Evolutionary conservation across 2,888 invertebrate genomes (phyloP).

Genomic region (Hartigia nigra): DNA sequence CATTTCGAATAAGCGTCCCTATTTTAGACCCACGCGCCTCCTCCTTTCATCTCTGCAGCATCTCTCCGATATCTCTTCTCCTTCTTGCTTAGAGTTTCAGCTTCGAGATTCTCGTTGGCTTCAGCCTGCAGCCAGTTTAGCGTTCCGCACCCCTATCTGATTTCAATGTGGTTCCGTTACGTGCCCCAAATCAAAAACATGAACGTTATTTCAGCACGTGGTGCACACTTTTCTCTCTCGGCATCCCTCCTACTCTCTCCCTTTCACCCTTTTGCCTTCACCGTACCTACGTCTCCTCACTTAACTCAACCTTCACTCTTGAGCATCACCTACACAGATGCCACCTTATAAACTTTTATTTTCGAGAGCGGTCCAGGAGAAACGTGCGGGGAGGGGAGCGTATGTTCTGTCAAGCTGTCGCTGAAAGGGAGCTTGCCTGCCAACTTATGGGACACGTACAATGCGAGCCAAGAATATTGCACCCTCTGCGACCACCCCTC

Average conservation of each 20-base stretch:
- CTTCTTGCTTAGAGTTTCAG: not conserved
- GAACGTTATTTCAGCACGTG: conserved; percentile 55
- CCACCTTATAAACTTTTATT: conserved; percentile 61
- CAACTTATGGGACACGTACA: conserved; percentile 64
- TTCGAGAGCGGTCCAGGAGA: conserved; percentile 36
- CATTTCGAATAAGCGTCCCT: conserved; percentile 33
- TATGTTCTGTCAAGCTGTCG: conserved; percentile 65
- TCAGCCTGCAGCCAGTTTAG: conserved; percentile 48
- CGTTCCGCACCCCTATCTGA: conserved; percentile 56
- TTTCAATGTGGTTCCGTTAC: conserved; percentile 63
- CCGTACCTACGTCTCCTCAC: conserved; percentile 24
- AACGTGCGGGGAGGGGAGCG: conserved; percentile 42
- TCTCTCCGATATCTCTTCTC: conserved; percentile 24
- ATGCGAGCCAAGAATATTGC: conserved; percentile 62
- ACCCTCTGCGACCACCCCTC: conserved; percentile 23
- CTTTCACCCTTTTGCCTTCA: not conserved
- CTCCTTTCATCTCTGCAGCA: conserved; percentile 30
- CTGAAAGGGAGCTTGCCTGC: conserved; percentile 60
- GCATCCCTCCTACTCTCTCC: not conserved
- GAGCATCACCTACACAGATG: conserved; percentile 32
- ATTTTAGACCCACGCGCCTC: conserved; percentile 25
- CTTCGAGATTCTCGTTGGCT: conserved; percentile 10
- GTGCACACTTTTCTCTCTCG: conserved; percentile 45
- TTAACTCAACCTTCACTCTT: conserved; percentile 9
- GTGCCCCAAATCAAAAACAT: conserved; percentile 63